These are phyloP conservation scores for Corythaixoides concolor DNA, from an alignment of 2,113 vertebrate species.

Conservation along the genomic window DNA sequence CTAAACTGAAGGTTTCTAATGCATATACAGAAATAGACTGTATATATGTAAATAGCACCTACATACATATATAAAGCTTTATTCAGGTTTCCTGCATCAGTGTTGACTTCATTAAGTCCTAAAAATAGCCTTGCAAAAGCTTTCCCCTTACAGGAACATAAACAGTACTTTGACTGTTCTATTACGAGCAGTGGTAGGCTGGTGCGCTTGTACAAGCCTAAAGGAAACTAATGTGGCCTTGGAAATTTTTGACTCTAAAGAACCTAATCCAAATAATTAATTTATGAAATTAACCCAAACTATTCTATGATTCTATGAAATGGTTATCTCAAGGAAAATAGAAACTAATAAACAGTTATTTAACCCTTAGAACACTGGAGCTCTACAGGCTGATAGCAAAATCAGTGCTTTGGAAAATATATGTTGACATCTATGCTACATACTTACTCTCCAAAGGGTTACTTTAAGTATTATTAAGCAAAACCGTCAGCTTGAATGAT, in stretches of 20 bases:
- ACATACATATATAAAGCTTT: neutral
- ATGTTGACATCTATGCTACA: neutral
- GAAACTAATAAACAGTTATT: neutral
- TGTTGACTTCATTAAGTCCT: neutral
- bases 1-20: neutral
- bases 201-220: neutral
- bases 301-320: neutral
- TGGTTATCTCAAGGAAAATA: neutral
- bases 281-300: neutral
- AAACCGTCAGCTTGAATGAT: conserved; percentile 32
- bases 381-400: neutral
- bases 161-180: neutral
- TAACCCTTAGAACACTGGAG: neutral
- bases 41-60: neutral
- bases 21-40: neutral
- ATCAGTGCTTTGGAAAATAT: neutral
- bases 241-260: neutral
- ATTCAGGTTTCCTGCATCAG: neutral
- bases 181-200: neutral
- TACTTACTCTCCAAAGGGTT: neutral
- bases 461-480: conserved; percentile 9
- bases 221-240: neutral
- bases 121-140: conserved; percentile 32
- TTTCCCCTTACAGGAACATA: neutral
- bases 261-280: neutral